Conservation (phyloP, 2,113 vertebrate genomes). For the Physeter macrocephalus region DNA sequence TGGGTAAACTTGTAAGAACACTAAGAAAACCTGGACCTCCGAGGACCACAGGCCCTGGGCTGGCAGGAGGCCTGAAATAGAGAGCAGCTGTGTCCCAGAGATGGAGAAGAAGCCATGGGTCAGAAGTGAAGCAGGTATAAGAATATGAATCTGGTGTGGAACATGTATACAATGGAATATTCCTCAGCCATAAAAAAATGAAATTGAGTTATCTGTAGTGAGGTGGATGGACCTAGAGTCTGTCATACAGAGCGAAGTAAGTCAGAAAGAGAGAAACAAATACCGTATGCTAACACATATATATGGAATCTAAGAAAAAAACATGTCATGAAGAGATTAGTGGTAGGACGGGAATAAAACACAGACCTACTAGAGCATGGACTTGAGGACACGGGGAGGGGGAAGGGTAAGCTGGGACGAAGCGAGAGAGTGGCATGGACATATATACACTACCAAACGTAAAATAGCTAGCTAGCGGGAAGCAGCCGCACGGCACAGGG, state of each 20-base stretch:
- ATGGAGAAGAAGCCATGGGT: neutral
- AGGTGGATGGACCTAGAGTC: neutral
- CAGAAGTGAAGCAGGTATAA: neutral
- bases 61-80: neutral
- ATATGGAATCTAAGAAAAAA: no score
- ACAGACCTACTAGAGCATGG: neutral
- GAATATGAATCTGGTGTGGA: neutral
- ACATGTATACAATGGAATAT: no score
- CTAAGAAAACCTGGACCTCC: neutral
- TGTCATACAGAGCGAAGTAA: no score
- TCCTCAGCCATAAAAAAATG: no score
- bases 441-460: neutral
- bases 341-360: no score
- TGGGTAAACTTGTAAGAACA: neutral
- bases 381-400: neutral
- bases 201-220: no score
- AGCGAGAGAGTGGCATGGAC: neutral
- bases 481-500: neutral
- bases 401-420: neutral
- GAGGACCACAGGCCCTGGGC: accelerated
- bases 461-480: neutral
- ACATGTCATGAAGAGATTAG: no score
- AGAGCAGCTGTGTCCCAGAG: neutral
- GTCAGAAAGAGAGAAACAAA: no score
- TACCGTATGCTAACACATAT: no score